Conservation (phyloP, 30 jellyfish, hydroid and myxozoan genomes). For the Aurelia sp. region DNA sequence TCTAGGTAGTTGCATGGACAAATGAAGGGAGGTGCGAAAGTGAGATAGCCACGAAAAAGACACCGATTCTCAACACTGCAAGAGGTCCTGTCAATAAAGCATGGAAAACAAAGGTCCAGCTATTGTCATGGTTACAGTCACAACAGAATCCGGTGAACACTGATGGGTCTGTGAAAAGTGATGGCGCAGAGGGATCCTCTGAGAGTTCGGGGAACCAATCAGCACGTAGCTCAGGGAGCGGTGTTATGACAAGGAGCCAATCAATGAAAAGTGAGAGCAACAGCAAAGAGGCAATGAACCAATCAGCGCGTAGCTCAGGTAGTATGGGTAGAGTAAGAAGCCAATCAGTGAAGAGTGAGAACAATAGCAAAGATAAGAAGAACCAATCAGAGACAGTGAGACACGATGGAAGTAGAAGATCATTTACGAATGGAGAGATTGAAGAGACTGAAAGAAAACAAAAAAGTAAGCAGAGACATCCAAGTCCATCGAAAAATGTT, state of each 20-base stretch:
- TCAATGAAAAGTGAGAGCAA: no score
- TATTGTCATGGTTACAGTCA: conserved; percentile 71
- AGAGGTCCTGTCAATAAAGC: conserved; percentile 51
- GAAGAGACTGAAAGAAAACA: no score
- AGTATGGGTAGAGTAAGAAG: conserved; percentile 6
- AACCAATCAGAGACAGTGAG: neutral
- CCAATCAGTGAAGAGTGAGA: conserved; percentile 5
- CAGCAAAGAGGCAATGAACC: neutral
- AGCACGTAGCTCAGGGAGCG: neutral
- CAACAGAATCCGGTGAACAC: no score
- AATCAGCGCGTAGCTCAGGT: conserved; percentile 16
- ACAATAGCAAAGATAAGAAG: neutral
- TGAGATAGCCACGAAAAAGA: conserved; percentile 81
- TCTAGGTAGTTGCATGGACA: conserved; percentile 96
- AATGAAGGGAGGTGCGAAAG: conserved; percentile 87
- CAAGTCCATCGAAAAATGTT: no score
- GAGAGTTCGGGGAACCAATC: conserved; percentile 8
- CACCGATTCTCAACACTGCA: conserved; percentile 18
- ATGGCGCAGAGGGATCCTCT: neutral
- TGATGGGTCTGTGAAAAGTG: neutral
- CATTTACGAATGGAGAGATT: no score
- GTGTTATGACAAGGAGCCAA: no score
- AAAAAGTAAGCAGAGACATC: no score
- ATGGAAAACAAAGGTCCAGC: conserved; percentile 80
- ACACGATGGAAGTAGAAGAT: no score